Base-by-base conservation (phyloP, 2,888 invertebrate species). In the Metopia argyrocephala region DNA sequence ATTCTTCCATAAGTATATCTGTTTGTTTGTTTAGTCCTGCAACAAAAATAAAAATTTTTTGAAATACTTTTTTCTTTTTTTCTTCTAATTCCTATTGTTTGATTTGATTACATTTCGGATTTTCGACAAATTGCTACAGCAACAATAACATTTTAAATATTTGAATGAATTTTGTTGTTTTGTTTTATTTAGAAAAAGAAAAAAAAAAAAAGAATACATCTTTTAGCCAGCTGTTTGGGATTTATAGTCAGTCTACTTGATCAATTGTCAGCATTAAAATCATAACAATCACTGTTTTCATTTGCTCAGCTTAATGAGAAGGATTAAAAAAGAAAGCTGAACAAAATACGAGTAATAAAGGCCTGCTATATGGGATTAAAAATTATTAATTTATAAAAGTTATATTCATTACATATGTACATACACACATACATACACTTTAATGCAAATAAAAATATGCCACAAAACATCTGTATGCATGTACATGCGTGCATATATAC, bases 81-180 rank as follows among this genome's bases (percentile, higher is more conserved):
- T 38, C 54, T 81, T 78, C 21, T 62, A 75, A 75, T 73, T 54
- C 54, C 66, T 38, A 73, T 78, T 78, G 66, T 73, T 66, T 61
- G 5, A 46, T 73, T 78, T 78, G 74, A 61, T 75, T 66, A 70
- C 61, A 75, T 74, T 76, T 74, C 9, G 59, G 74, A 78, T 74
- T 78, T 81, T 74, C 61, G 74, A 81, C 81, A 81, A 78, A 81
- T 78, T 81, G 78, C 27, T 64, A 23, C 70, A 61, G 20, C 59
- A 74, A 69, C 38, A 61, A 54, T 5, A 28, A 1, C 31, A 12
- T 31, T 31, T 7, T 31, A 31, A 66, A 66, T 0, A 25, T 23
- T 46, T 7, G 2, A 62, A 4, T 46, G 38, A 28, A 27, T 9
- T 61, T 46, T 62, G 25, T 57, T 57, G 48, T 31, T 31, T 56